Conservation (phyloP, 1,140 invertebrate species). For the Ctenoplectra terminalis region DNA sequence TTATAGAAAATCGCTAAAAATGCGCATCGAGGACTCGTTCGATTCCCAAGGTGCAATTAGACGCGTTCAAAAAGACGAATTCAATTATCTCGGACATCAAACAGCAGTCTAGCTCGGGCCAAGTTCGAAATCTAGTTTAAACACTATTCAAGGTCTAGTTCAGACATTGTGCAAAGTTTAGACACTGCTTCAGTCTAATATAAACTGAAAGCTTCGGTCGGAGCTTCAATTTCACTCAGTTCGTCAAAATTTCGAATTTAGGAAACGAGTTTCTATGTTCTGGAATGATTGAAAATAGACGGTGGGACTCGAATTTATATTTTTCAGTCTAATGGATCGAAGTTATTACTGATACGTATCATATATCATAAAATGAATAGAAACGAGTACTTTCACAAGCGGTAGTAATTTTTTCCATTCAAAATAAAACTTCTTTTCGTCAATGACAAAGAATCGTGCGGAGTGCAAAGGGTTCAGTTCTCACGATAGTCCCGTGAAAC, state of each 20-base stretch:
- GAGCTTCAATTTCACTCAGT: neutral
- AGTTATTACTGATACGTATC: neutral
- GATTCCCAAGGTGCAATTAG: no score
- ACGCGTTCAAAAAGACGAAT: neutral
- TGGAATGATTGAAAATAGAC: neutral
- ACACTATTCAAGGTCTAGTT: constrained; percentile 16
- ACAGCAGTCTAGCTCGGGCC: neutral
- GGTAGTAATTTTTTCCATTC: no score
- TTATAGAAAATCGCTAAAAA: no score
- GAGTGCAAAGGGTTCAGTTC: no score
- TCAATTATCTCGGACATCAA: neutral
- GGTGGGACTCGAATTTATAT: neutral
- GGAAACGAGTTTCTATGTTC: neutral
- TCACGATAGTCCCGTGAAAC: no score
- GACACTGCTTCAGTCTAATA: neutral
- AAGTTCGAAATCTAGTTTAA: constrained; percentile 13
- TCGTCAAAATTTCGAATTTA: neutral
- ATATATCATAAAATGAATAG: no score
- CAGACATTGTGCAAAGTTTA: neutral
- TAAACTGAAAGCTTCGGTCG: neutral
- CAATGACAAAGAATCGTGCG: no score
- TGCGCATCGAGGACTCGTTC: no score
- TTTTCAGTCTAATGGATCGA: neutral
- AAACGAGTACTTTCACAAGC: no score
- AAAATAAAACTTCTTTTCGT: no score